Evolutionary conservation across 2,113 vertebrate genomes (phyloP), one percentile per base, ranked within the genome.

Genomic region (Ornithorhynchus anatinus): DNA sequence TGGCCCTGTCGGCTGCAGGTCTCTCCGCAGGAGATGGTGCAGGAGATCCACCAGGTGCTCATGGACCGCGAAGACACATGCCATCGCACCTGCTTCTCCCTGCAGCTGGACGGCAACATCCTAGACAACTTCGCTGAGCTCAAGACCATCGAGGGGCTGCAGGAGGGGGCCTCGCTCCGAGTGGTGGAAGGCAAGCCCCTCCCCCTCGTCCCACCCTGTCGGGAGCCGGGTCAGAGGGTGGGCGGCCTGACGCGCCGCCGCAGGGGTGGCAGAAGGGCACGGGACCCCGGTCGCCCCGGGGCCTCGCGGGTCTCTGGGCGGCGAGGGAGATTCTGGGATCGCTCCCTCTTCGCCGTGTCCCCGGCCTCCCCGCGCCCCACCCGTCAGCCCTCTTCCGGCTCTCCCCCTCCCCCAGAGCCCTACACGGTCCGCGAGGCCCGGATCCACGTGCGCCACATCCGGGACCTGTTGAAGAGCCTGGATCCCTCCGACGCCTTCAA

Each of bases 41-140:
- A 99, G 80, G 98, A 99, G 86, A 99, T 99, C 84, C 97, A 99
- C 79, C 98, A 99, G 59, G 97, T 99, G 76, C 80, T 99, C 77
- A 99, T 99, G 96, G 98, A 99, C 86, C 92, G 97, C 0, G 98
- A 99, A 79, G 98, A 99, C 65, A 99, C 97, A 5, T 99, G 97
- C 82, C 97, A 99, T 67, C 96, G 98, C 59, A 99, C 98, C 12
- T 99, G 98, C 87, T 99, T 99, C 91, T 99, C 97, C 0, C 89
- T 99, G 88, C 97, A 99, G 82, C 92, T 99, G 64, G 98, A 99
- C 0, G 97, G 98, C 76, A 99, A 98, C 0, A 96, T 99, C 59
- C 91, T 99, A 7, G 98, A 99, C 85, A 98, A 99, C 91, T 99
- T 99, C 57, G 96, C 98, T 2, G 98, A 99, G 89, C 95, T 99